Base-by-base conservation (phyloP, 2,113 vertebrate species). In the Ascaphus truei region DNA sequence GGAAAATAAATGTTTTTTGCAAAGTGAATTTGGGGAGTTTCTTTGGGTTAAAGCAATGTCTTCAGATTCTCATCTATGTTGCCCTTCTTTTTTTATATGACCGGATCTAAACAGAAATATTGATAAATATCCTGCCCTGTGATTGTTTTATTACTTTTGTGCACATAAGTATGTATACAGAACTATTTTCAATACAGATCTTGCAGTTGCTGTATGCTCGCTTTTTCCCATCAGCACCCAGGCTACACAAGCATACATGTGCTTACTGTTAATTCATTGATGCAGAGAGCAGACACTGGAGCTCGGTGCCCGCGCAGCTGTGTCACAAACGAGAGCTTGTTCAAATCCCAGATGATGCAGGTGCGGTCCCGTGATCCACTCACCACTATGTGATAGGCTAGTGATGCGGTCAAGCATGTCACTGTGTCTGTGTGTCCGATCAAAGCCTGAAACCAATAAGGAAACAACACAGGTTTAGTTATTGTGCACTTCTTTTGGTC, bases 281-380 rank as follows among this genome's bases (percentile, higher is more conserved):
- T 99, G 34, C 97, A 98, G 67, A 99, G 92, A 1, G 97, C 95
- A 0, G 96, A 99, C 18, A 99, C 93, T 0, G 97, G 94, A 3
- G 96, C 95, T 13, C 93, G 88, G 81, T 99, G 97, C 2, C 97
- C 97, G 3, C 97, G 82, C 36, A 99, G 91, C 79, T 99, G 97
- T 0, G 96, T 99, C 25, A 99, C 86, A 63, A 99, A 99, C 0
- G 94, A 93, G 1, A 99, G 92, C 72, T 94, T 98, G 74, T 99
- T 99, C 74, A 99, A 86, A 72, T 99, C 97, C 97, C 97, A 99
- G 73, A 99, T 93, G 89, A 98, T 98, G 83, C 96, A 99, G 63
- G 97, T 99, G 27, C 95, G 92, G 73, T 99, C 97, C 3, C 96
- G 88, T 1, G 97, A 98, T 10, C 97, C 97, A 0, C 96, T 98